A percentile compares a stretch with the other conserved stretches of the same genome.
phyloP scores from a whole-genome alignment of 2,888 invertebrate species.

The Lypha dubia region DNA sequence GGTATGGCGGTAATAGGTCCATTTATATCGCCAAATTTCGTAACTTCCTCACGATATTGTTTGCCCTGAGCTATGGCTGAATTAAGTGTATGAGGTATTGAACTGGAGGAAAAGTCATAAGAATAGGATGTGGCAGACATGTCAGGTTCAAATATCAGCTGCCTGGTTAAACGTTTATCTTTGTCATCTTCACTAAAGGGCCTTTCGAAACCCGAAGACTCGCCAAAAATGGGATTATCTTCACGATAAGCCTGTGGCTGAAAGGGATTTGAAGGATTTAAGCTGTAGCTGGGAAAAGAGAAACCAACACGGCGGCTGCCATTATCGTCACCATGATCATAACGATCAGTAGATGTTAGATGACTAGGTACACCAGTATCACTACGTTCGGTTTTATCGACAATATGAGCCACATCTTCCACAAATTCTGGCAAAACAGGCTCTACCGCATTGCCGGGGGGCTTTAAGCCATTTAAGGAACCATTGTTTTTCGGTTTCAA shows the following conservation, averaged over 20 bases:
- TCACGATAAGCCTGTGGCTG: slow-evolving; percentile 83
- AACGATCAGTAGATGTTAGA: slow-evolving; percentile 73
- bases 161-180: slow-evolving; percentile 80
- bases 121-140: slow-evolving; percentile 75
- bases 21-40: slow-evolving; percentile 83
- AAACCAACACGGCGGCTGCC: slow-evolving; percentile 83
- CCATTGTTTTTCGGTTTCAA: slow-evolving; percentile 77
- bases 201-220: slow-evolving; percentile 78
- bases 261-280: slow-evolving; percentile 81
- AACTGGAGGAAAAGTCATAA: slow-evolving; percentile 82
- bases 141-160: slow-evolving; percentile 79
- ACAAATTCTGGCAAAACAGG: slow-evolving; percentile 77
- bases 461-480: slow-evolving; percentile 78
- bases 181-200: slow-evolving; percentile 80
- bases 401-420: slow-evolving; percentile 73
- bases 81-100: slow-evolving; percentile 80
- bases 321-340: slow-evolving; percentile 77
- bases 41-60: slow-evolving; percentile 82
- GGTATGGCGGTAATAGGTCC: slow-evolving; percentile 83
- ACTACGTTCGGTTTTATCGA: slow-evolving; percentile 79
- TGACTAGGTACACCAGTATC: slow-evolving; percentile 73
- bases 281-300: slow-evolving; percentile 81
- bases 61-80: slow-evolving; percentile 77
- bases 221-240: slow-evolving; percentile 81
- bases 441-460: slow-evolving; percentile 78